Evolutionary conservation across 2,113 vertebrate species (phyloP).

Genomic region (Leiothrix lutea): DNA sequence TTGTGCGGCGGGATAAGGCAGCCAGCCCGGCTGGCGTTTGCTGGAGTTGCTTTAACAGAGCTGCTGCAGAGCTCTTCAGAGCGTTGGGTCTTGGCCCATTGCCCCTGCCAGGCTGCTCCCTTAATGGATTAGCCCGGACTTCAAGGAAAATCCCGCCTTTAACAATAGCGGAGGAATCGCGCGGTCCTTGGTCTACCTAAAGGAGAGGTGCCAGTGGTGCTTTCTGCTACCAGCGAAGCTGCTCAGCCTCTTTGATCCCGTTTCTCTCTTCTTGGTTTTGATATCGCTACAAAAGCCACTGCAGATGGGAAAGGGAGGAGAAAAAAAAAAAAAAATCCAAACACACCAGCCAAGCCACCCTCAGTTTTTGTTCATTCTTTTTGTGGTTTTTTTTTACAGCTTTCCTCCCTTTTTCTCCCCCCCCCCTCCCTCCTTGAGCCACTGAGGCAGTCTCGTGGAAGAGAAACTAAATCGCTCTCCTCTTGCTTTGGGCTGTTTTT

Average conservation of each 20-base stretch:
- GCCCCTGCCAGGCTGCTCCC: conserved; percentile 8
- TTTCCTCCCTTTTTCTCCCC: neutral
- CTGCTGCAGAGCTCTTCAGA: neutral
- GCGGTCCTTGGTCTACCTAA: neutral
- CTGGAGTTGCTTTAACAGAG: neutral
- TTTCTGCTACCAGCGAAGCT: neutral
- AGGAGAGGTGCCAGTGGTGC: conserved; percentile 17
- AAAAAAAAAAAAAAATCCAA: neutral
- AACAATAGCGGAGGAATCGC: neutral
- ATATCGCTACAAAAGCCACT: conserved; percentile 1
- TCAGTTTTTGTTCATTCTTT: neutral
- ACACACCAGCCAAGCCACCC: neutral
- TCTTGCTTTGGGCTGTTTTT: conserved; percentile 59
- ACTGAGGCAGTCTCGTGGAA: neutral
- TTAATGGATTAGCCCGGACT: conserved; percentile 48
- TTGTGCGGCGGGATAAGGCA: neutral
- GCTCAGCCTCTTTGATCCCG: conserved; percentile 19
- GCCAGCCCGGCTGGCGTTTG: neutral
- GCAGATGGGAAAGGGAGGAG: neutral
- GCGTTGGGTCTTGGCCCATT: neutral
- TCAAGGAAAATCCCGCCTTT: conserved; percentile 40
- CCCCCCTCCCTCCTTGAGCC: neutral
- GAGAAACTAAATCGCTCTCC: conserved; percentile 28
- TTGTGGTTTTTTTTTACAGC: neutral
- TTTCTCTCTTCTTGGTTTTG: conserved; percentile 39